phyloP scores from a whole-genome alignment of 2,113 vertebrate genomes.

The Herpailurus yagouaroundi region DNA sequence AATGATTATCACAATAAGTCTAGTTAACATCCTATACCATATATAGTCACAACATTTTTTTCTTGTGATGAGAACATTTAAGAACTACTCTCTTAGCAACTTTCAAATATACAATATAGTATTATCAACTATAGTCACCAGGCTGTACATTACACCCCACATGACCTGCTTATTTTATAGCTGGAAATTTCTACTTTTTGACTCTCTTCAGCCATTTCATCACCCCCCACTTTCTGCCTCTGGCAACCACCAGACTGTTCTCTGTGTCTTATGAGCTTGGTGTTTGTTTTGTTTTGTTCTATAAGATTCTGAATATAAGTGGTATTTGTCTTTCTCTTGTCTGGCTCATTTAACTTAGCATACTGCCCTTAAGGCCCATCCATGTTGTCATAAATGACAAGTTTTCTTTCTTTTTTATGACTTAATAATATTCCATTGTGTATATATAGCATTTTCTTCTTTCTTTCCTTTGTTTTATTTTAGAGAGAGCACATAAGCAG shows the following conservation, averaged over 20 bases:
- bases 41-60: background rate
- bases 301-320: background rate
- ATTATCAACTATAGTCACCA: background rate
- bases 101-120: background rate
- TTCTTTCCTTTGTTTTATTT: no score
- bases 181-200: background rate
- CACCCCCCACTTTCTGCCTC: background rate
- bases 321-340: background rate
- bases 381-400: background rate
- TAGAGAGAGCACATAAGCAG: no score
- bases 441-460: background rate
- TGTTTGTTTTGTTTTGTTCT: background rate
- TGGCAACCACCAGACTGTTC: background rate
- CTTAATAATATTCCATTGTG: background rate
- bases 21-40: background rate
- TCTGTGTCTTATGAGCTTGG: background rate
- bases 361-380: background rate
- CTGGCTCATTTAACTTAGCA: background rate
- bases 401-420: background rate
- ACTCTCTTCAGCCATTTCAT: background rate
- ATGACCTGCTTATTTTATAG: background rate
- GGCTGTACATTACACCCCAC: background rate
- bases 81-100: background rate
- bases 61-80: background rate
- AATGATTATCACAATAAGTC: background rate